Conservation (phyloP, 2,113 vertebrate genomes). For the Haplochromis vanheusdeni region DNA sequence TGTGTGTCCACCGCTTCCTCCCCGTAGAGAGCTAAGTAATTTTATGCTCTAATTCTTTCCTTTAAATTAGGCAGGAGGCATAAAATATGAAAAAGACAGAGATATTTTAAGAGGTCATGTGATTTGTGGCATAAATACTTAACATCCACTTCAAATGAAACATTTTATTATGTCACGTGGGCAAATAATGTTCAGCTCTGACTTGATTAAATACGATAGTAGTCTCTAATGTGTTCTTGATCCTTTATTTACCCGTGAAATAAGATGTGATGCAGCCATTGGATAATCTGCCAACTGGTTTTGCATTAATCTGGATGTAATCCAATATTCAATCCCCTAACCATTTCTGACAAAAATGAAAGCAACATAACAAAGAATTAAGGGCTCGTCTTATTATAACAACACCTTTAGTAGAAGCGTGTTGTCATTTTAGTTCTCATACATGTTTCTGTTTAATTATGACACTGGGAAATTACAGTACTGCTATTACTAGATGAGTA, state of each 20-base stretch:
- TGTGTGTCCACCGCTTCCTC: constrained; percentile 41
- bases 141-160: constrained; percentile 47
- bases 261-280: constrained; percentile 44
- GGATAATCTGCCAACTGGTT: constrained; percentile 28
- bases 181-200: constrained; percentile 30
- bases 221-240: constrained; percentile 34
- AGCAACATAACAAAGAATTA: not conserved
- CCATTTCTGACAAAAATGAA: not conserved
- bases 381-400: not conserved
- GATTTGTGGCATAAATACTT: constrained; percentile 58
- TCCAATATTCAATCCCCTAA: not conserved
- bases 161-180: constrained; percentile 50
- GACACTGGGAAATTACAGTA: not conserved
- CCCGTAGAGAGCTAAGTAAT: constrained; percentile 36
- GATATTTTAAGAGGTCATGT: constrained; percentile 63
- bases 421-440: not conserved
- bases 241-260: constrained; percentile 58
- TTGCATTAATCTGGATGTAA: constrained; percentile 28
- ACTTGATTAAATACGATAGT: constrained; percentile 30
- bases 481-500: not conserved
- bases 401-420: not conserved
- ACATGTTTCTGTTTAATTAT: not conserved
- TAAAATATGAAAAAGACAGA: constrained; percentile 67
- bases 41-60: constrained; percentile 70
- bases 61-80: constrained; percentile 69